Percentiles rank a stretch among this genome's conserved stretches.
Conservation (phyloP, 2,797 vertebrate species). For the Corythornis leucogaster region DNA sequence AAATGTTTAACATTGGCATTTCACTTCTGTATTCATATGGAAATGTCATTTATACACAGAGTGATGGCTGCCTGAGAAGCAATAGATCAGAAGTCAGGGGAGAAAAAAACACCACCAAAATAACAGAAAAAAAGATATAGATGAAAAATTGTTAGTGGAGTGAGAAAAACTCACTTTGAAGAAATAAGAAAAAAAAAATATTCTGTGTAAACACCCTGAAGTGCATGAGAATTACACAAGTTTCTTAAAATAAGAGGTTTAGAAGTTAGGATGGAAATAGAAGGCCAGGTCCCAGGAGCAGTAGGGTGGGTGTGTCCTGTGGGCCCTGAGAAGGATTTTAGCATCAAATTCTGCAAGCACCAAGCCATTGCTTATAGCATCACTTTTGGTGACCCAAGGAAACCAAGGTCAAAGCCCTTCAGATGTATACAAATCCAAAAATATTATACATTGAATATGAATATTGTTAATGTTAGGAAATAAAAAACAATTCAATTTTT, state of each 20-base stretch:
- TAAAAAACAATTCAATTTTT: not conserved
- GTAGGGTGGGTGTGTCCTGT: no score
- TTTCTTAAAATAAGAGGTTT: not conserved
- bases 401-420: not conserved
- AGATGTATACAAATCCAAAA: not conserved
- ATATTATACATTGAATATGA: not conserved
- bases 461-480: not conserved
- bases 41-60: not conserved
- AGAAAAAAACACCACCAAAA: not conserved
- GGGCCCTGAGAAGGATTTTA: not conserved
- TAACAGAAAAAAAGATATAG: not conserved
- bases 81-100: not conserved
- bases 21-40: not conserved
- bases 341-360: not conserved
- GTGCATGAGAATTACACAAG: rapidly evolving
- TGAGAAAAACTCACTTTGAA: not conserved
- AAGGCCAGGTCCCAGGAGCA: not conserved
- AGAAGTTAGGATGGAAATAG: not conserved
- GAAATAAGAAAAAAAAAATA: not conserved
- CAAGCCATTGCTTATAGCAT: not conserved
- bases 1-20: not conserved
- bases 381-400: not conserved
- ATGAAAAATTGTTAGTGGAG: not conserved
- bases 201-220: not conserved
- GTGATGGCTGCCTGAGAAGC: not conserved